Evolutionary conservation across 2,113 vertebrate species (phyloP).

Genomic region (Tricholaema leucomelas): DNA sequence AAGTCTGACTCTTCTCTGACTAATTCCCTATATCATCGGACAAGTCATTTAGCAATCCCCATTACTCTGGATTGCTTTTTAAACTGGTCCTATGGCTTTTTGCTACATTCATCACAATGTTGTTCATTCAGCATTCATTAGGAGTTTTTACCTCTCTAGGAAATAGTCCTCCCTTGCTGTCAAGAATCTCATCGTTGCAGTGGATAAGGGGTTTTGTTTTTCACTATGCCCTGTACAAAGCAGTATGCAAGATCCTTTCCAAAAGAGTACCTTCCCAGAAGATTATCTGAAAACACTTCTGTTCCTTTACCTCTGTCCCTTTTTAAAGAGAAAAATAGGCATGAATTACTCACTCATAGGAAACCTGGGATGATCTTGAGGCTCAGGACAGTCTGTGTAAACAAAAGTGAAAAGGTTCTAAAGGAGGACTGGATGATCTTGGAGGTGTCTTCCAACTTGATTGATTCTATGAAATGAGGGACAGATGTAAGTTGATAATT

Average conservation of each 20-base stretch:
- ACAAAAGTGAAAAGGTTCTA: no score
- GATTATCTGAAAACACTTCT: neutral
- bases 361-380: neutral
- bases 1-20: neutral
- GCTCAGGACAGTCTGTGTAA: no score
- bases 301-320: neutral
- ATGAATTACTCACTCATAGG: neutral
- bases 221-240: neutral
- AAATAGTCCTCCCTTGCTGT: neutral
- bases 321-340: neutral
- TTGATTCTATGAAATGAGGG: no score
- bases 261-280: neutral
- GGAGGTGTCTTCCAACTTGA: no score
- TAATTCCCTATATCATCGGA: neutral
- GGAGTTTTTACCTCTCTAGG: neutral
- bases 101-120: neutral
- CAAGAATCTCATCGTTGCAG: neutral
- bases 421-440: no score
- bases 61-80: neutral
- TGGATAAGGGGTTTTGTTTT: fast-evolving
- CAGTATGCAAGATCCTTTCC: neutral
- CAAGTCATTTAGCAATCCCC: neutral
- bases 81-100: neutral
- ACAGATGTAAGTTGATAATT: neutral
- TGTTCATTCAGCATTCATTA: neutral